phyloP scores from a whole-genome alignment of 2,888 invertebrate species.

The Eurytoma californica region DNA sequence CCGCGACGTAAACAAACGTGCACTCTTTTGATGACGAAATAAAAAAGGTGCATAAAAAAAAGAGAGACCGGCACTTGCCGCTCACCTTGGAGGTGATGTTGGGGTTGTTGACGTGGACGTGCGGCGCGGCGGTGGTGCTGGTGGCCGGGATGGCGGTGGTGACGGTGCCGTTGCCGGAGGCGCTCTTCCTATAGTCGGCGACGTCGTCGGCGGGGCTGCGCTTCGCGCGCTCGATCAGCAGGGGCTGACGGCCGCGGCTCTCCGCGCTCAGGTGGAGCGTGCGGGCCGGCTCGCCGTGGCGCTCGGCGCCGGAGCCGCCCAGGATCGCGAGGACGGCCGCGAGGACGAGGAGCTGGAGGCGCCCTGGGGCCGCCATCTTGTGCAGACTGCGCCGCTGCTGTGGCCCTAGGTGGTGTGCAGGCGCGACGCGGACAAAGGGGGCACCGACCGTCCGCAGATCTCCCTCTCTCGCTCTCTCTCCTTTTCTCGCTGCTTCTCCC shows the following conservation, averaged over 20 bases:
- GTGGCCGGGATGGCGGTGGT: slow-evolving; percentile 55
- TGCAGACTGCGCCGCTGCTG: slow-evolving; percentile 58
- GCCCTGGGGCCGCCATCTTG: slow-evolving; percentile 73
- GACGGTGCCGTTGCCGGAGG: slow-evolving; percentile 51
- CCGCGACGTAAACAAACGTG: background rate
- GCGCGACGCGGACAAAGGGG: slow-evolving; percentile 7
- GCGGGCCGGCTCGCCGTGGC: slow-evolving; percentile 64
- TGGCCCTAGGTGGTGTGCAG: background rate
- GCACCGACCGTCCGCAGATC: no score
- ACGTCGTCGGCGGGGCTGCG: slow-evolving; percentile 23
- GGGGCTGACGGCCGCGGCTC: background rate
- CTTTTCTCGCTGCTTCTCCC: background rate
- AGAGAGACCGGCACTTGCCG: background rate
- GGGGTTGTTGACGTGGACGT: slow-evolving; percentile 61
- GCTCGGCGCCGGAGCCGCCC: slow-evolving; percentile 17
- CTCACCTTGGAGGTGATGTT: slow-evolving; percentile 68
- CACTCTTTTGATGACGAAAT: background rate
- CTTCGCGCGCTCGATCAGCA: slow-evolving; percentile 12
- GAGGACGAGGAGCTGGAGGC: slow-evolving; percentile 57
- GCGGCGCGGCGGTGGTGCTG: slow-evolving; percentile 59
- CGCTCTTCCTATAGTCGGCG: slow-evolving; percentile 65
- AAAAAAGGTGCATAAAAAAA: background rate
- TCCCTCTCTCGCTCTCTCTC: background rate
- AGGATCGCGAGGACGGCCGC: slow-evolving; percentile 22
- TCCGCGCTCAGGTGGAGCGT: slow-evolving; percentile 60